phyloP scores from a whole-genome alignment of 2,113 vertebrate species.

The Lophius piscatorius region DNA sequence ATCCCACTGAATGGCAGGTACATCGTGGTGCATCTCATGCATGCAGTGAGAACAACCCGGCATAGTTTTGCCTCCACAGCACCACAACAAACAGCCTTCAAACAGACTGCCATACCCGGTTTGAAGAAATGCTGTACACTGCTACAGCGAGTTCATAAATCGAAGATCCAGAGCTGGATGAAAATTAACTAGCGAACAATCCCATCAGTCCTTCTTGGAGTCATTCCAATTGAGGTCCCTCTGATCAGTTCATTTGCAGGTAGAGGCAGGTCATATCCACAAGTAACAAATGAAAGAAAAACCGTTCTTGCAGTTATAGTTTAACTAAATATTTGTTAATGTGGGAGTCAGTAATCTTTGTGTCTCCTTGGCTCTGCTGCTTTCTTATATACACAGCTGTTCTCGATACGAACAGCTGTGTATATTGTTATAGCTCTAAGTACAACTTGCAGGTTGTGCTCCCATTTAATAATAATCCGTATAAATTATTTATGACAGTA shows the following conservation, averaged over 20 bases:
- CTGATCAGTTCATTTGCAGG: too few relatives aligned
- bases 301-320: not conserved
- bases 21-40: slow-evolving; percentile 24
- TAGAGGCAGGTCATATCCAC: too few relatives aligned
- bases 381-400: too few relatives aligned
- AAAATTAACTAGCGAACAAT: too few relatives aligned
- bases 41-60: slow-evolving; percentile 38
- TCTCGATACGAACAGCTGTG: too few relatives aligned
- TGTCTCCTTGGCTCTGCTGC: not conserved
- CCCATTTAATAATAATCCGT: too few relatives aligned
- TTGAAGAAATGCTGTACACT: not conserved
- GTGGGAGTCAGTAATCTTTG: too few relatives aligned
- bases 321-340: not conserved
- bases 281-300: not conserved
- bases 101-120: slow-evolving; percentile 38
- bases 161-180: too few relatives aligned
- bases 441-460: not conserved
- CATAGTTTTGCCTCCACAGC: slow-evolving; percentile 27
- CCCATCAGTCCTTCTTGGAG: too few relatives aligned
- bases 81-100: slow-evolving; percentile 18
- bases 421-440: too few relatives aligned
- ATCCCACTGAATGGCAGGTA: slow-evolving; percentile 1
- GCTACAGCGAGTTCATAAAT: not conserved
- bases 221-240: too few relatives aligned
- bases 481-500: slow-evolving; percentile 1